phyloP scores from a whole-genome alignment of 2,888 invertebrate genomes.

The Spicauda simplicius region DNA sequence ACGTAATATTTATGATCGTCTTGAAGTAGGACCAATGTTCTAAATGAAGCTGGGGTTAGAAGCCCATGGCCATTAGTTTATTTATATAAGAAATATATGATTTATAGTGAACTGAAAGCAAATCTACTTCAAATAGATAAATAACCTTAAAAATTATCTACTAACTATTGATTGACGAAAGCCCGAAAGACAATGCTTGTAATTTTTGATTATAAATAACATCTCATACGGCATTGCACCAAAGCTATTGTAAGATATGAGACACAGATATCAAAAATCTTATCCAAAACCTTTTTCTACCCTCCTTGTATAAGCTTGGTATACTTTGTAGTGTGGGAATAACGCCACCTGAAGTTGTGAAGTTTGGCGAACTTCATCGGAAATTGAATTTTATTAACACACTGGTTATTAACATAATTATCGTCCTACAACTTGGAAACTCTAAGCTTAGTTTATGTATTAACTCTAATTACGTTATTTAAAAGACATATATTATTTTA shows the following conservation, averaged over 20 bases:
- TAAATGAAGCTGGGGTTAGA: too few species aligned
- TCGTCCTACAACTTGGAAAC: slow-evolving; percentile 36
- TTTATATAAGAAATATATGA: too few species aligned
- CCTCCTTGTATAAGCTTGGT: slow-evolving; percentile 21
- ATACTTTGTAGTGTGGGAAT: slow-evolving; percentile 69
- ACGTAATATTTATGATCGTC: too few species aligned
- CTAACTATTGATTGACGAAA: too few species aligned
- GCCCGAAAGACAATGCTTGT: too few species aligned
- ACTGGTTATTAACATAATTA: slow-evolving; percentile 56
- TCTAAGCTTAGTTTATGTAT: slow-evolving; percentile 11
- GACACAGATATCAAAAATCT: neutral
- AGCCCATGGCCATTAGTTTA: too few species aligned
- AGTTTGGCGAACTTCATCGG: slow-evolving; percentile 61
- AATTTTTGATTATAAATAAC: too few species aligned
- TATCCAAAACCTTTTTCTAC: neutral
- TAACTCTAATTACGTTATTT: neutral
- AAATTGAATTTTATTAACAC: slow-evolving; percentile 69
- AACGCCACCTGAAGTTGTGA: slow-evolving; percentile 75
- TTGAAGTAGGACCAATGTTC: too few species aligned
- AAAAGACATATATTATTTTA: neutral
- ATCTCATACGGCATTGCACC: too few species aligned
- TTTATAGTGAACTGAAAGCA: too few species aligned
- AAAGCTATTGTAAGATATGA: neutral
- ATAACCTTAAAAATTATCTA: too few species aligned
- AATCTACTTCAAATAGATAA: too few species aligned